These are phyloP conservation scores for Melopsittacus undulatus DNA, from an alignment of 2,797 vertebrate genomes.

Conservation along the genomic window DNA sequence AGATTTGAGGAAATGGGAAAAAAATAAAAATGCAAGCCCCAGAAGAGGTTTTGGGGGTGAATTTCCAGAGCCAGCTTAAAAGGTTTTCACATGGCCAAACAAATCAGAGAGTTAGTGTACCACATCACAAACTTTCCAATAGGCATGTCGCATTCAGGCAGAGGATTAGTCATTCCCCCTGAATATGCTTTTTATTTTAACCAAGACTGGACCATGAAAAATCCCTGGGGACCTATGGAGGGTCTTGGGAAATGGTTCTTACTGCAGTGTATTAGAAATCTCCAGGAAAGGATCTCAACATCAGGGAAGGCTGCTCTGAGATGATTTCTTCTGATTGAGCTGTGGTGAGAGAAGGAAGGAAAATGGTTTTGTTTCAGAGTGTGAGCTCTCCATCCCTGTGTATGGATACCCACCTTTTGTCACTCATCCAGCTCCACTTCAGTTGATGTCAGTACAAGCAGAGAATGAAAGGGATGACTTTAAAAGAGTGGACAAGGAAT, in stretches of 20 bases:
- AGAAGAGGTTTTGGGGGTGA: constrained; percentile 27
- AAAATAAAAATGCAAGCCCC: constrained; percentile 17
- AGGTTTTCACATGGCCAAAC: not conserved
- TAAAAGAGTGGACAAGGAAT: not conserved
- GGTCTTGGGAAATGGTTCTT: not conserved
- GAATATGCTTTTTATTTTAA: not conserved
- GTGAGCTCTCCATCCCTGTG: not conserved
- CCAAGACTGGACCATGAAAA: not conserved
- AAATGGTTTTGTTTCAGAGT: not conserved
- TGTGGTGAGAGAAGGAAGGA: not conserved
- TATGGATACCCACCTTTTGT: not conserved
- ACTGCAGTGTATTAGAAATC: not conserved
- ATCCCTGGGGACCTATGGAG: not conserved
- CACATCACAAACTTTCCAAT: constrained; percentile 7
- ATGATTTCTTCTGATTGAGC: not conserved
- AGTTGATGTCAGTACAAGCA: not conserved
- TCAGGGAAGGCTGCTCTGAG: not conserved
- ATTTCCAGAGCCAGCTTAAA: constrained; percentile 22
- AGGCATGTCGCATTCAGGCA: not conserved
- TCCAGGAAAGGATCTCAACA: not conserved
- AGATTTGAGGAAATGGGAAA: constrained; percentile 48
- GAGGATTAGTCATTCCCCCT: not conserved
- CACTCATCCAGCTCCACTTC: not conserved
- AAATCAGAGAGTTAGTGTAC: not conserved
- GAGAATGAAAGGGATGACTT: not conserved